Conservation (phyloP, 1,140 invertebrate genomes). For the Akabosia matsudoensis region DNA sequence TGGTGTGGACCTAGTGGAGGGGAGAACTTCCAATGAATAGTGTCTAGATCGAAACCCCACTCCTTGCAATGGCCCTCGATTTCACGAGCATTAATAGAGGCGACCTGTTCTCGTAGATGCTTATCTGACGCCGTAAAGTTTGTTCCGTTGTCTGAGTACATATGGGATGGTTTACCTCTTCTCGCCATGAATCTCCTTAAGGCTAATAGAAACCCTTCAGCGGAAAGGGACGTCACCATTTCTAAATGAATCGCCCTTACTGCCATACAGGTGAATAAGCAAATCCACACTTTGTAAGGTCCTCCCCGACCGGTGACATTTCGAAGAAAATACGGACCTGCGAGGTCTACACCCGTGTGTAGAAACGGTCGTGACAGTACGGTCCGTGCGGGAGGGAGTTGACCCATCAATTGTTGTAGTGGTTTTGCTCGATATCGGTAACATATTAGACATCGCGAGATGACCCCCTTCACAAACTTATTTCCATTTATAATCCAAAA, state of each 20-base stretch:
- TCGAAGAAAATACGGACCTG: conserved; percentile 44
- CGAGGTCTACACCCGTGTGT: conserved; percentile 48
- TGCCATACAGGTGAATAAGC: conserved; percentile 46
- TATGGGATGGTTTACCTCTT: conserved; percentile 34
- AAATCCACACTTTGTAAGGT: conserved; percentile 52
- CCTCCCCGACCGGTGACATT: conserved; percentile 35
- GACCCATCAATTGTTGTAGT: conserved; percentile 47
- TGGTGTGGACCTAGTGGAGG: conserved; percentile 47
- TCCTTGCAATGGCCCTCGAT: background rate
- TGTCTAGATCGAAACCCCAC: background rate
- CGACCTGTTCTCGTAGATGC: background rate
- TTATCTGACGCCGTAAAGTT: conserved; percentile 35
- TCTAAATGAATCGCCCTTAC: conserved; percentile 48
- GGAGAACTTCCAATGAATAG: conserved; percentile 48
- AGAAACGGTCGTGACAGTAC: conserved; percentile 29
- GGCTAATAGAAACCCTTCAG: conserved; percentile 42
- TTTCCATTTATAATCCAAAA: conserved; percentile 49
- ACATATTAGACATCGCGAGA: conserved; percentile 48
- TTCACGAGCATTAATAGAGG: background rate
- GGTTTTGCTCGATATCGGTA: conserved; percentile 4
- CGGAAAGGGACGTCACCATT: conserved; percentile 37
- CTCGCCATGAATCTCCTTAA: conserved; percentile 47
- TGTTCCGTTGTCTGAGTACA: conserved; percentile 48
- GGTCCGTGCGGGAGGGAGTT: conserved; percentile 43
- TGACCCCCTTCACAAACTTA: conserved; percentile 35